These are phyloP conservation scores for Bursaphelenchus okinawaensis DNA, from an alignment of 2,888 invertebrate genomes.

Conservation along the genomic window DNA sequence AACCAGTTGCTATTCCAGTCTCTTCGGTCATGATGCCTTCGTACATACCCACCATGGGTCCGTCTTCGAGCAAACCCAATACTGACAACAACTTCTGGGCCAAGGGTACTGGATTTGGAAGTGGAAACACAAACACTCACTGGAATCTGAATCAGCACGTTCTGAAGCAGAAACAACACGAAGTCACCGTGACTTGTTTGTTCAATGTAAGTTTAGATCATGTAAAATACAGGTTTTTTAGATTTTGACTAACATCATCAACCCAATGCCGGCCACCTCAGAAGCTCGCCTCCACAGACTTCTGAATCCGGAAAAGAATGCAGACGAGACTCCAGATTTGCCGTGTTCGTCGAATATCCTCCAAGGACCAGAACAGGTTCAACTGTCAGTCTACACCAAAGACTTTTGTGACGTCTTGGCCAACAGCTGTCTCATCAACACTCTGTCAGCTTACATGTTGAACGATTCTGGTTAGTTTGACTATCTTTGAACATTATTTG, in stretches of 20 bases:
- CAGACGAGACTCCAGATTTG: neutral
- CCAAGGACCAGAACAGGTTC: neutral
- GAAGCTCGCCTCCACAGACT: neutral
- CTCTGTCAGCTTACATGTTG: conserved; percentile 78
- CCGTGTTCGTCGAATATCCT: neutral
- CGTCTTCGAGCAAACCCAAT: neutral
- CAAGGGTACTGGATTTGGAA: conserved; percentile 91
- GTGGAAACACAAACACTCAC: conserved; percentile 79
- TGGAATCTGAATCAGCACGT: conserved; percentile 96
- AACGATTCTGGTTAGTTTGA: conserved; percentile 74
- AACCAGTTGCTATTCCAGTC: neutral
- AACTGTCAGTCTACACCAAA: neutral
- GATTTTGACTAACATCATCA: conserved; percentile 79
- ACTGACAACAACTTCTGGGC: conserved; percentile 67
- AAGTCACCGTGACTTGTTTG: conserved; percentile 83
- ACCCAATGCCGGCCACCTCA: neutral
- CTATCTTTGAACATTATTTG: neutral
- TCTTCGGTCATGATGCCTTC: neutral
- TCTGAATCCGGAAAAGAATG: neutral
- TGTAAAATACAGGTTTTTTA: conserved; percentile 65
- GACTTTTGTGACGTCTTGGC: conserved; percentile 12
- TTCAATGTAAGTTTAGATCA: conserved; percentile 63
- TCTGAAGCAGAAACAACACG: conserved; percentile 79
- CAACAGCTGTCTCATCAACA: conserved; percentile 17
- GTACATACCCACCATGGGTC: neutral